A percentile compares a stretch with the other conserved stretches of the same genome.
Conservation (phyloP, 2,888 invertebrate genomes). For the Amblyteles armatorius region DNA sequence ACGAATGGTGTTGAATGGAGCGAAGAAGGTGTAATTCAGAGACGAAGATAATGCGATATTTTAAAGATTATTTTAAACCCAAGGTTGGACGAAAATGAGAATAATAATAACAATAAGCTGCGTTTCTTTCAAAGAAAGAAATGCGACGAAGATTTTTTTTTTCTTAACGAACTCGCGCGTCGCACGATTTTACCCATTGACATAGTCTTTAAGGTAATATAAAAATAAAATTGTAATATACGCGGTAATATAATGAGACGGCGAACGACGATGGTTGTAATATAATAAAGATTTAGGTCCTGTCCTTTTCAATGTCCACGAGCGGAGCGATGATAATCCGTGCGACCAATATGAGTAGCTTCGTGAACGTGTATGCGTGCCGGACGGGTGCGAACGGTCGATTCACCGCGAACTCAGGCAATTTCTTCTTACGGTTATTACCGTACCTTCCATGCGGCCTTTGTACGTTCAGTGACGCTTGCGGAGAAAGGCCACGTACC, state of each 20-base stretch:
- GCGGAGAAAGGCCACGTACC: neutral
- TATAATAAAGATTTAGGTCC: neutral
- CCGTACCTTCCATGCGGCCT: neutral
- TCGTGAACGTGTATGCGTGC: neutral
- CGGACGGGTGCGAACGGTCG: neutral
- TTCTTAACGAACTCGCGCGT: conserved; percentile 15
- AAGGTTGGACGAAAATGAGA: neutral
- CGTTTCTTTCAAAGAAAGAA: conserved; percentile 55
- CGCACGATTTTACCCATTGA: conserved; percentile 27
- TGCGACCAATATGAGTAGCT: neutral
- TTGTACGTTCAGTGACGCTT: neutral
- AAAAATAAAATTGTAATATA: conserved; percentile 17
- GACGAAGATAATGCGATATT: conserved; percentile 2
- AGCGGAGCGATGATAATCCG: conserved; percentile 7
- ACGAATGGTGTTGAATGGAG: neutral
- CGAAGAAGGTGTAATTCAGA: neutral
- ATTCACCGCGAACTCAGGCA: neutral
- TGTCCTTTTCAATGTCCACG: neutral
- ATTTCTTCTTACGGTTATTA: conserved; percentile 13
- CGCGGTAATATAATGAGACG: conserved; percentile 1
- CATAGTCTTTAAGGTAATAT: conserved; percentile 44
- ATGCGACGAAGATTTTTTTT: conserved; percentile 12
- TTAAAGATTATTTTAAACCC: neutral
- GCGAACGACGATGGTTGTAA: conserved; percentile 9
- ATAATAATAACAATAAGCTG: conserved; percentile 13